These are phyloP conservation scores for Papilio demoleus DNA, from an alignment of 2,888 invertebrate species.

Conservation along the genomic window DNA sequence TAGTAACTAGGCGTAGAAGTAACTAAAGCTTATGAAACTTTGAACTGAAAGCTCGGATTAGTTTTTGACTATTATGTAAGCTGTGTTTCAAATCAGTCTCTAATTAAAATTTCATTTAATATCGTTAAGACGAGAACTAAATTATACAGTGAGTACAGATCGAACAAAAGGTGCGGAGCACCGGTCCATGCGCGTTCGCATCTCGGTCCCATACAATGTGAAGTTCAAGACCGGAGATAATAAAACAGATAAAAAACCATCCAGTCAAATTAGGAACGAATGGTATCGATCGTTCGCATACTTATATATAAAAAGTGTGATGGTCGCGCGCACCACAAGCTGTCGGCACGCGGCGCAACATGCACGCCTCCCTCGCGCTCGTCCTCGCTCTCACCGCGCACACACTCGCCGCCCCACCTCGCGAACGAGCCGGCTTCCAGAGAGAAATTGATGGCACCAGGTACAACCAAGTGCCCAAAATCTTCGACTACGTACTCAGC, in stretches of 20 bases:
- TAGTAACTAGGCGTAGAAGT: background rate
- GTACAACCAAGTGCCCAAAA: conserved; percentile 69
- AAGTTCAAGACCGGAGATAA: conserved; percentile 72
- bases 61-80: background rate
- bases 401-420: conserved; percentile 51
- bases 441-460: conserved; percentile 71
- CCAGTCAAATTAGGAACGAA: conserved; percentile 78
- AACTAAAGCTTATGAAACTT: too few relatives aligned
- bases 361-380: conserved; percentile 76
- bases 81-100: too few relatives aligned
- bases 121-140: conserved; percentile 33
- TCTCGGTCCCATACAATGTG: conserved; percentile 59
- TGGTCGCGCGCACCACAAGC: conserved; percentile 78
- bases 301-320: conserved; percentile 76
- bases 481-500: conserved; percentile 66
- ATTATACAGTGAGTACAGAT: background rate
- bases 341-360: conserved; percentile 73
- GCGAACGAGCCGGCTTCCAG: conserved; percentile 73
- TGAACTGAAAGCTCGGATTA: background rate
- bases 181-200: conserved; percentile 49
- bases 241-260: conserved; percentile 64
- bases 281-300: conserved; percentile 75
- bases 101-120: background rate
- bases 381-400: conserved; percentile 63
- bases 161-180: conserved; percentile 4